Evolutionary conservation across 1,140 invertebrate genomes (phyloP), one percentile per base, ranked within the genome.

Genomic region (Platyscapa corneri): DNA sequence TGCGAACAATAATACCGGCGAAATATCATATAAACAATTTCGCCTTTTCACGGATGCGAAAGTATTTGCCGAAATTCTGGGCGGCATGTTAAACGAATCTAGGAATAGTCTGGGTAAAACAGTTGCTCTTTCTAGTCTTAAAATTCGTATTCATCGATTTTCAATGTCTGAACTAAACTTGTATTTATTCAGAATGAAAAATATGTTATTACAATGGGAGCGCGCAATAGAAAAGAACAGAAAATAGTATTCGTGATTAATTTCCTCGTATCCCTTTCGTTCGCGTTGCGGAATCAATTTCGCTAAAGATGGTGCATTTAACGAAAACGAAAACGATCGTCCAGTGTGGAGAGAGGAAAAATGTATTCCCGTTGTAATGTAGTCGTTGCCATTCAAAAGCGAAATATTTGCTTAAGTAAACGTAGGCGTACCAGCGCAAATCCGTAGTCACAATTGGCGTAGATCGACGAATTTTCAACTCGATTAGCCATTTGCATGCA

Each of bases 151-250:
- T n/a, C 37, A 74, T 42, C 27, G 70, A 42, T 74, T 74, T 74
- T 74, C 70, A 74, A 74, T 74, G 42, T 74, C 37, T n/a, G 23
- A 74, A 42, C 39, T 74, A 23, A 37, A 74, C 8, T 42, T 74
- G 37, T n/a, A 74, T 74, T 34, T 70, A 37, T 37, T 74, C 8
- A n/a, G 70, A 42, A 42, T n/a, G 27, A n/a, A 74, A 74, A 42
- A 74, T 42, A n/a, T 74, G 42, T 74, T 42, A 39, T 72, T 72
- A 42, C 37, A 42, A 74, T 74, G 37, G 0, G 27, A 60, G 56
- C 27, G 27, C 10, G 18, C 0, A 74, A 8, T 42, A 42, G n/a
- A 23, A 0, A 6, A 23, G 0, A 1, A 32, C 12, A 42, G 12
- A 42, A 74, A 10, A 39, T 5, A 74, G n/a, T n/a, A 10, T 10